A percentile compares a stretch with the other conserved stretches of the same genome.
These are phyloP conservation scores for Portunus trituberculatus DNA, from an alignment of 1,140 invertebrate species.

Conservation along the genomic window DNA sequence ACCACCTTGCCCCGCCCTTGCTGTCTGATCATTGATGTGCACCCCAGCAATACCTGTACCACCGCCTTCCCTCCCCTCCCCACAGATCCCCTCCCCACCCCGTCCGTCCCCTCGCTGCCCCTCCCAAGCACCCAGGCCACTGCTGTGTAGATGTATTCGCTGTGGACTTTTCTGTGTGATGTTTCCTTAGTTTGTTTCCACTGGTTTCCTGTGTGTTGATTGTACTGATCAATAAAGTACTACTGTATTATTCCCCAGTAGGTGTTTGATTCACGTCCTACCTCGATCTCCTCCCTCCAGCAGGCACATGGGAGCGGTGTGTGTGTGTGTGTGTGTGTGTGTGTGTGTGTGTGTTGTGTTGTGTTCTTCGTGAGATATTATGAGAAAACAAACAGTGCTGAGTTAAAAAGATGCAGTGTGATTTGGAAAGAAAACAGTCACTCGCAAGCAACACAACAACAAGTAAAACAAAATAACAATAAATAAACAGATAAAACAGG, in stretches of 20 bases:
- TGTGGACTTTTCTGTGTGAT: not conserved
- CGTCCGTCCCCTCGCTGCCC: not conserved
- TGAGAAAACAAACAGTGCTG: no score
- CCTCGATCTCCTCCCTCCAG: no score
- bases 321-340: no score
- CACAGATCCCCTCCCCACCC: not conserved
- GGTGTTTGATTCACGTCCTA: no score
- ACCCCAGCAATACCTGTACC: not conserved
- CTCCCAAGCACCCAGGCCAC: not conserved
- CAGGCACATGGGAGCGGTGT: no score
- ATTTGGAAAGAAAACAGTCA: no score
- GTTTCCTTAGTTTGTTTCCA: not conserved
- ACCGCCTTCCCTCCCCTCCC: not conserved
- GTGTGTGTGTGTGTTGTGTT: no score
- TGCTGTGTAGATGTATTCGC: not conserved
- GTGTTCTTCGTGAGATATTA: no score
- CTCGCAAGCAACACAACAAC: no score
- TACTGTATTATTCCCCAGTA: not conserved
- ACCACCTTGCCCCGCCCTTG: not conserved
- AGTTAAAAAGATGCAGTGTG: no score
- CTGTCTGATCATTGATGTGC: not conserved
- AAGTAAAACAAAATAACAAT: no score
- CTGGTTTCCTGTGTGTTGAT: not conserved
- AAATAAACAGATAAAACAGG: no score
- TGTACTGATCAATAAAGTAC: not conserved